Conservation (phyloP, 2,888 invertebrate genomes). For the Physocephala rufipes region DNA sequence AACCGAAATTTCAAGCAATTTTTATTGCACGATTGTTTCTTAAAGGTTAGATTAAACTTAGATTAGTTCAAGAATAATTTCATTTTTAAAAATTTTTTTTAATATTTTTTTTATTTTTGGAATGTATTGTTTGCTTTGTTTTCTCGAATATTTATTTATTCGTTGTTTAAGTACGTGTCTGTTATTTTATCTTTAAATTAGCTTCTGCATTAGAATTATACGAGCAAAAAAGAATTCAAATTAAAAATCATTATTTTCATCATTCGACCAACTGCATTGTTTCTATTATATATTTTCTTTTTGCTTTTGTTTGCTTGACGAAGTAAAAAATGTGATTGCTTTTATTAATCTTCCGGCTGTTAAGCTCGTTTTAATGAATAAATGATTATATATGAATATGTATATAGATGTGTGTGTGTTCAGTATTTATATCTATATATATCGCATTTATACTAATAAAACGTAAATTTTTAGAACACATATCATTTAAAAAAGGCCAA, state of each 20-base stretch:
- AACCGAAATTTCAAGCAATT: too few relatives aligned
- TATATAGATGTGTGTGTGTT: background rate
- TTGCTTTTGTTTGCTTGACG: background rate
- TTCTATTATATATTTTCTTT: background rate
- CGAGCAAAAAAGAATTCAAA: background rate
- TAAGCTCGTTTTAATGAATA: background rate
- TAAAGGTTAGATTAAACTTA: too few relatives aligned
- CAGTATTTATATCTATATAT: background rate
- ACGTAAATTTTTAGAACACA: background rate
- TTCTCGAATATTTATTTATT: background rate
- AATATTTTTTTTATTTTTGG: background rate
- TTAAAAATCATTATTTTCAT: background rate
- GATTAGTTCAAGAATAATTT: too few relatives aligned
- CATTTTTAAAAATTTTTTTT: background rate
- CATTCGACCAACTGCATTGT: conserved; percentile 14
- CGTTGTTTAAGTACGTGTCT: conserved; percentile 3
- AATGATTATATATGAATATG: background rate
- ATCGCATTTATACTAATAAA: too few relatives aligned
- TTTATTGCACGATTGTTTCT: too few relatives aligned
- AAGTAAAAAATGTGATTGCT: background rate
- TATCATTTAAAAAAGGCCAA: background rate
- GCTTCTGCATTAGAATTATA: background rate
- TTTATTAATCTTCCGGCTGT: background rate
- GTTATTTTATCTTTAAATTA: background rate
- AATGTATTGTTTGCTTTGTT: conserved; percentile 9